Evolutionary conservation across 2,888 invertebrate species (phyloP), one percentile per base, ranked within the genome.

Genomic region (Yponomeuta cagnagella): DNA sequence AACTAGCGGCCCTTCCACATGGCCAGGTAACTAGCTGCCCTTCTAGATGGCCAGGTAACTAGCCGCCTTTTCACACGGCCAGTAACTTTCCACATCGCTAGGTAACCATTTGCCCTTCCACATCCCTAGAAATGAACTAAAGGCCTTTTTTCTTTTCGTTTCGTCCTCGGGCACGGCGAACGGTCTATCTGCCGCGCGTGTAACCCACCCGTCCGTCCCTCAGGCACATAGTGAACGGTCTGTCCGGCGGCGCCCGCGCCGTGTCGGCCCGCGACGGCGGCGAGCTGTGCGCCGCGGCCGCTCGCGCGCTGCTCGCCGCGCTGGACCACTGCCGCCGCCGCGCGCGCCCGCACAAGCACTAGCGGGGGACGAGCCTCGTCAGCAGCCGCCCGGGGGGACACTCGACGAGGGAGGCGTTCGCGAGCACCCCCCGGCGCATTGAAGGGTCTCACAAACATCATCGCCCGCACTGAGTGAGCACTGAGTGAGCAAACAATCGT

Each of bases 231-330:
- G 76, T 86, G 66, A 94, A 94, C 84, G 87, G 93, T 0, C 89
- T 93, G 77, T 91, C 93, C 74, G 93, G 93, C 73, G 93, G 93
- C 71, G 89, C 92, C 43, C 92, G 93, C 48, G 93, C 93, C 70
- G 90, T 89, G 71, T 88, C 90, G 70, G 92, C 93, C 15, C 86
- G 94, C 8, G 95, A 95, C 88, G 95, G 95, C 72, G 90, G 93
- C 78, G 95, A 92, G 79, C 77, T 92, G 73, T 88, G 89, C 76
- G 77, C 72, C 0, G 72, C 66, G 6, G 73, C 87, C 0, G 92
- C 80, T 1, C 81, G 87, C 23, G 86, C 87, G 23, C 79, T 91
- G 70, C 79, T 82, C 8, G 77, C 76, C 4, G 82, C 87, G 2
- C 75, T 79, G 12, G 74, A 74, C 48, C 74, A 74, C 58, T 75